Base-by-base conservation (phyloP, 2,113 vertebrate species). In the Emydocephalus ijimae region DNA sequence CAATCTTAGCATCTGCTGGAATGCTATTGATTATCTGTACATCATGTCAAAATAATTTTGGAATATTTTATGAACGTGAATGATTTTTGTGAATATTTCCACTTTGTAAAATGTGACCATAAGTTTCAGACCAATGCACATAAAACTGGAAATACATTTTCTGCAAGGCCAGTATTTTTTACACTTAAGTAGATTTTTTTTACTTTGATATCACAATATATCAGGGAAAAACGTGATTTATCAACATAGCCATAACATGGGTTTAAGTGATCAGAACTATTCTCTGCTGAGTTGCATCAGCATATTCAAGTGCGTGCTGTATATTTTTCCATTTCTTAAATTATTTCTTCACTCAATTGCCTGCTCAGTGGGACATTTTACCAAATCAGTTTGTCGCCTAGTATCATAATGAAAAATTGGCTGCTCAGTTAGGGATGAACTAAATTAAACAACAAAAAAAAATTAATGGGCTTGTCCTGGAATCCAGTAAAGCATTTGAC, bases 321-420 rank as follows among this genome's bases (percentile, higher is more conserved):
- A 95, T 95, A 91, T 92, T 93, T 93, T 95, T 92, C 55, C 92
- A 93, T 94, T 93, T 8, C 89, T 95, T 94, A 92, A 94, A 94
- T 34, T 93, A 92, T 93, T 92, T 86, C 55, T 54, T n/a, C 87
- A 93, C 89, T 69, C 89, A 89, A 86, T 94, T 92, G 61, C 87
- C 90, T 95, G 48, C 94, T 96, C 92, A 61, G 89, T 94, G 89
- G 94, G 95, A 95, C 94, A 94, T 94, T 95, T 39, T 90, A 93
- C 95, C 95, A 92, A 96, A 96, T 92, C 0, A 92, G 94, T 96
- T 89, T 94, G 91, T 89, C 91, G 69, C 87, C 93, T 93, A 94
- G 94, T 96, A 94, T 91, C 92, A 52, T 91, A 95, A 94, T 95
- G 91, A 93, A 95, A 94, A 93, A 95, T 93, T 94, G 64, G 61